Percentiles rank a stretch among this genome's conserved stretches.
These are phyloP conservation scores for Lepidothrix coronata DNA, from an alignment of 2,113 vertebrate genomes.

Conservation along the genomic window DNA sequence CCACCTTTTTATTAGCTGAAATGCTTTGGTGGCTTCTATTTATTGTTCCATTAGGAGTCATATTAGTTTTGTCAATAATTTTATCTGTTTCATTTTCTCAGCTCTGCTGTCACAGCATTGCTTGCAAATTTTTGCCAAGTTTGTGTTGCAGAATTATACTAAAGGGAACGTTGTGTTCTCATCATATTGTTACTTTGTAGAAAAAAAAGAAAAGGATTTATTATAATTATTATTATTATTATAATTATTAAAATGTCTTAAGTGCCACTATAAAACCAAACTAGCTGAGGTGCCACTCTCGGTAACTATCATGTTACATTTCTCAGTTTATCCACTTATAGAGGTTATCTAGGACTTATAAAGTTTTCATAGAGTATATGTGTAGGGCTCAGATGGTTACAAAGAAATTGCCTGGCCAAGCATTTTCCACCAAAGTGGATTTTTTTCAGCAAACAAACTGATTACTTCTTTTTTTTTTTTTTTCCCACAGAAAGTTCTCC, in stretches of 20 bases:
- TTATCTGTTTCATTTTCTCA: slow-evolving; percentile 21
- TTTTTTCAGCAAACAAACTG: not conserved
- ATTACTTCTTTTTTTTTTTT: not conserved
- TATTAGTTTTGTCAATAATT: slow-evolving; percentile 9
- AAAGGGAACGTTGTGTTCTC: not conserved
- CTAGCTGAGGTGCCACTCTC: not conserved
- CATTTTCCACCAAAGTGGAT: not conserved
- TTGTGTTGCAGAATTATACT: not conserved
- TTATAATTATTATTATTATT: not conserved
- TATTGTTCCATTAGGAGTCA: not conserved
- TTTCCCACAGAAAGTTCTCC: not conserved
- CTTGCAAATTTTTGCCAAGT: slow-evolving; percentile 35
- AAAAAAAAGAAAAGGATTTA: not conserved
- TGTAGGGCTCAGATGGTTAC: not conserved
- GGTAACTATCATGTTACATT: not conserved
- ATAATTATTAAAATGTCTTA: not conserved
- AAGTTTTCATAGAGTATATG: not conserved
- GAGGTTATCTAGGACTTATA: not conserved
- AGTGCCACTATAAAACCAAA: not conserved
- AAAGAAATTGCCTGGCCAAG: not conserved
- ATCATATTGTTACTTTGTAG: not conserved
- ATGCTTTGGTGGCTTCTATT: slow-evolving; percentile 24
- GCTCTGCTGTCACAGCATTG: not conserved
- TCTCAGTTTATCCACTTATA: not conserved
- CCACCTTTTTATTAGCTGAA: not conserved